These are phyloP conservation scores for Ochropleura leucogaster DNA, from an alignment of 2,888 invertebrate species.

Conservation along the genomic window DNA sequence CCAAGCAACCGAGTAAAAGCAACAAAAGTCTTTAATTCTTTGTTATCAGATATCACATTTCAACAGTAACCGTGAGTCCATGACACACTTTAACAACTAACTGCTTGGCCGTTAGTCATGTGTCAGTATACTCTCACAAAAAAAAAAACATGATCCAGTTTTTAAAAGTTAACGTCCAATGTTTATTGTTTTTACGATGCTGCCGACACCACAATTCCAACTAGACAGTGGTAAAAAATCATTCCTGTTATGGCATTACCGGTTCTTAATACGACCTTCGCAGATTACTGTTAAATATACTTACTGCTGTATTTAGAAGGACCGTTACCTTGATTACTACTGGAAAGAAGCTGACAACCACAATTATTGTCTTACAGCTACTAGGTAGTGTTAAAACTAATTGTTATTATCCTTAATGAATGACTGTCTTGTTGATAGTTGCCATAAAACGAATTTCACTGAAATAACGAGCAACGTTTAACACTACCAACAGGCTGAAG, in stretches of 20 bases:
- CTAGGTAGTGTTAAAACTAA: constrained; percentile 30
- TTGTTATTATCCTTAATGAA: constrained; percentile 42
- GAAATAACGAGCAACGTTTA: constrained; percentile 11
- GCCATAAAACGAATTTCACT: constrained; percentile 25
- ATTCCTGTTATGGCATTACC: constrained; percentile 77
- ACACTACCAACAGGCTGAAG: constrained; percentile 3
- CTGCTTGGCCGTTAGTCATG: constrained; percentile 57
- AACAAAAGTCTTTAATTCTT: constrained; percentile 43
- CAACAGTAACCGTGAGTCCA: constrained; percentile 56
- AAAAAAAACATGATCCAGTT: constrained; percentile 75
- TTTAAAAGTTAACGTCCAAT: constrained; percentile 70
- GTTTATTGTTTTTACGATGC: constrained; percentile 81
- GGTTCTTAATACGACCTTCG: constrained; percentile 80
- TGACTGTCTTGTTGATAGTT: neutral
- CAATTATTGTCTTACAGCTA: constrained; percentile 30
- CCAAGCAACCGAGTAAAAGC: constrained; percentile 49
- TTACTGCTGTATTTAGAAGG: constrained; percentile 62
- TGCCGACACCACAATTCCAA: constrained; percentile 55
- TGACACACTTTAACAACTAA: constrained; percentile 57
- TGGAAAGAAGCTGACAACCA: constrained; percentile 24
- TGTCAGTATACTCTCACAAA: constrained; percentile 58
- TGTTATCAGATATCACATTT: constrained; percentile 63
- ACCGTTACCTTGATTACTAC: constrained; percentile 64
- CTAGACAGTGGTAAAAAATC: constrained; percentile 73
- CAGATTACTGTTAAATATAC: constrained; percentile 61